Evolutionary conservation across 2,888 invertebrate species (phyloP).

Genomic region (Stratiomys singularior): DNA sequence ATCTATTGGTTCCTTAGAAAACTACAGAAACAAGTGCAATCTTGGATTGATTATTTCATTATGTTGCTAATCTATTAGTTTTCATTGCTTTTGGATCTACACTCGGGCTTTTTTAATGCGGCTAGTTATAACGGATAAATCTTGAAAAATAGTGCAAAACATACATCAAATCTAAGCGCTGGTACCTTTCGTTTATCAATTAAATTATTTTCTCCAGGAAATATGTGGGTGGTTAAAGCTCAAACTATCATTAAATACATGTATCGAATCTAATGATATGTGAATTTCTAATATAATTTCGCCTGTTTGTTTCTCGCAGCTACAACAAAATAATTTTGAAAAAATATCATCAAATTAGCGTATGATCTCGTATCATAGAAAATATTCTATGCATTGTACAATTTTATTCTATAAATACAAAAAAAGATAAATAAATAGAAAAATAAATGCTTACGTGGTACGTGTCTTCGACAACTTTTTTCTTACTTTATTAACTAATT

Average conservation of each 20-base stretch:
- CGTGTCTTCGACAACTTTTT: conserved; percentile 29
- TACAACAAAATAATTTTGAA: conserved; percentile 44
- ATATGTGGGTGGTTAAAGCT: conserved; percentile 24
- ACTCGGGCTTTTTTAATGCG: no score
- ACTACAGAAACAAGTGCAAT: no score
- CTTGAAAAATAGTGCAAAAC: conserved; percentile 1
- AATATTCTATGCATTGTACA: not conserved
- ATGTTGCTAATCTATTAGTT: no score
- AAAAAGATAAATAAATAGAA: not conserved
- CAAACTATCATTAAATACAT: conserved; percentile 30
- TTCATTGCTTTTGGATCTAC: no score
- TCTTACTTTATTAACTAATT: conserved; percentile 21
- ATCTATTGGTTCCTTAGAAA: no score
- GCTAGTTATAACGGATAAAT: no score
- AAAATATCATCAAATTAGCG: conserved; percentile 3
- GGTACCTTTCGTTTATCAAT: conserved; percentile 24
- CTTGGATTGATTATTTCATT: no score
- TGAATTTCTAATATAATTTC: conserved; percentile 39
- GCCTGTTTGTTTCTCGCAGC: conserved; percentile 35
- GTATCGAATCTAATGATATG: not conserved
- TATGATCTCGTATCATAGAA: not conserved
- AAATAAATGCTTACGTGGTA: conserved; percentile 45
- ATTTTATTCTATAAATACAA: not conserved
- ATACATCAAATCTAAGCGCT: conserved; percentile 6
- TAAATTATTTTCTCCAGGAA: conserved; percentile 29